Base-by-base conservation (phyloP, 1,140 invertebrate genomes). In the Leptopilina clavipes region DNA sequence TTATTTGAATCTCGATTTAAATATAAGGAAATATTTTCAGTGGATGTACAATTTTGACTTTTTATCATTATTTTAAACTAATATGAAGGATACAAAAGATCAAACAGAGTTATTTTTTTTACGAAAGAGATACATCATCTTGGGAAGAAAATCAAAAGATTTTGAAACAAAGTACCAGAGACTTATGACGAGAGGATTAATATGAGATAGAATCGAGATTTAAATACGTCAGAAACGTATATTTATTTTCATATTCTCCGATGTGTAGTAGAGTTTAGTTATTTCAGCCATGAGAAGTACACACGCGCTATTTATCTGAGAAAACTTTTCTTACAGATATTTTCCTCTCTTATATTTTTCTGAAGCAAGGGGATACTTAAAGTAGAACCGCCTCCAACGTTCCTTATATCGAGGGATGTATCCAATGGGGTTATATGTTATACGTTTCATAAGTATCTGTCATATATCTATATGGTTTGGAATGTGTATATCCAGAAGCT, bases 271-370 rank as follows among this genome's bases (percentile, higher is more conserved):
- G 11, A n/a, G 14, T 65, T 65, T 22, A 65, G 25, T 65, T 65
- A n/a, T 65, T 31, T 65, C 5, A 65, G 59, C 5, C 22, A 31
- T n/a, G 59, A 65, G 25, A 65, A n/a, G n/a, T 6, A 17, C n/a
- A 48, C 44, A 52, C 48, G 14, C 44, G 17, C 48, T 17, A 52
- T 52, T 52, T 52, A 8, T 52, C 19, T 19, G 54, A 22, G 54
- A 59, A 59, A 59, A 65, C 59, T 37, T 31, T 31, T 31, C 59
- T 31, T 65, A 22, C 59, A 31, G 19, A 65, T 65, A 59, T 59
- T 65, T 37, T 65, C 12, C 59, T n/a, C 59, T 65, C 59, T 65
- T 37, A 65, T 65, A 65, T 65, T 65, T 65, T 65, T 65, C 22
- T 65, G 12, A 31, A 14, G 14, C 22, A 31, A 65, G 56, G 0